These are phyloP conservation scores for Salpingus planirostris DNA, from an alignment of 2,888 invertebrate species.

Conservation along the genomic window DNA sequence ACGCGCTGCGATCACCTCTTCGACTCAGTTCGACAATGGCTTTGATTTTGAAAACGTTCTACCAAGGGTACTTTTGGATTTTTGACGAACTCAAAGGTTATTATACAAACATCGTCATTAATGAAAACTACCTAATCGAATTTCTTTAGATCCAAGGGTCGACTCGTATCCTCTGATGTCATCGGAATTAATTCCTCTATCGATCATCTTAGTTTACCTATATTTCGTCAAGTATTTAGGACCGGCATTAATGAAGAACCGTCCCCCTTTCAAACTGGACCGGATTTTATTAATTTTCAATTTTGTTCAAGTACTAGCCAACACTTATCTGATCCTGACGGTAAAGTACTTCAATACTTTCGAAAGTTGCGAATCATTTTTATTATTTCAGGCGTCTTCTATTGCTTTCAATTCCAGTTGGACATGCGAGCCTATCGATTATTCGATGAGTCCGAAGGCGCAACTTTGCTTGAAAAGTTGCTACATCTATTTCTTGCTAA, in stretches of 20 bases:
- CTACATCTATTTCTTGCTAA: conserved; percentile 62
- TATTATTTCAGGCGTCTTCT: too few species aligned
- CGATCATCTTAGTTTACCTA: conserved; percentile 16
- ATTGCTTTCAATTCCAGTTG: too few species aligned
- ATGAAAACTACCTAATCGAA: too few species aligned
- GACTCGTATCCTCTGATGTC: conserved; percentile 18
- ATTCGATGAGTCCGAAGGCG: too few species aligned
- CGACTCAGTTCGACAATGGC: too few species aligned
- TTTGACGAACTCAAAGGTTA: neutral
- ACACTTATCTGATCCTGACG: conserved; percentile 19
- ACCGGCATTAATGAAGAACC: conserved; percentile 24
- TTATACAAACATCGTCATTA: too few species aligned
- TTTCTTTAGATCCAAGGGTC: conserved; percentile 23
- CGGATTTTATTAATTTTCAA: conserved; percentile 20
- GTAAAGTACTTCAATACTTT: too few species aligned
- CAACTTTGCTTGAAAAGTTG: too few species aligned
- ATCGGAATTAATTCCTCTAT: conserved; percentile 16
- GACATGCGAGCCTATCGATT: too few species aligned
- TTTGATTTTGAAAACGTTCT: neutral
- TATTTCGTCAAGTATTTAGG: conserved; percentile 20
- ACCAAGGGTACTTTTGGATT: neutral
- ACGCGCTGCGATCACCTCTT: too few species aligned
- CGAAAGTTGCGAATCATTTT: too few species aligned
- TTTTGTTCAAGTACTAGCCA: conserved; percentile 19
- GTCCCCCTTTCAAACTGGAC: conserved; percentile 22